Base-by-base conservation (phyloP, 2,113 vertebrate species). In the Trichechus manatus region DNA sequence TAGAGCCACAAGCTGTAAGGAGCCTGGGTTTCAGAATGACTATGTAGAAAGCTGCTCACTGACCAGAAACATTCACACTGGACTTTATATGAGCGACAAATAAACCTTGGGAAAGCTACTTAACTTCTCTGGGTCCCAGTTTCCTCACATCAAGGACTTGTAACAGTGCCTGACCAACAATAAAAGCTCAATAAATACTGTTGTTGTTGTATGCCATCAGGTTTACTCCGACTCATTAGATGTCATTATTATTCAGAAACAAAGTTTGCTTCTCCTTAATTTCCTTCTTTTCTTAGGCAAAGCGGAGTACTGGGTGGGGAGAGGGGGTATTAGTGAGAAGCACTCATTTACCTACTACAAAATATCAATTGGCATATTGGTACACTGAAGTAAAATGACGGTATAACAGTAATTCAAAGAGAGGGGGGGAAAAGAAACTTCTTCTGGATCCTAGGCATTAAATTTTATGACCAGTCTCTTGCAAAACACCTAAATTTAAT, bases 401-500 rank as follows among this genome's bases (percentile, higher is more conserved):
- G 31, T 77, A 29, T 92, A 70, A 90, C 3, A 68, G 23, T 3
- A 42, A 89, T 74, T 94, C 36, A 47, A 42, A 87, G 31, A 70
- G 56, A 75, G 81, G 89, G n/a, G n/a, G 19, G 14, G n/a, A 78
- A 23, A 15, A 82, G 74, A 23, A 47, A 14, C 59, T 91, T 70
- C 56, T 90, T 82, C 59, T 68, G 33, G 70, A 94, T 75, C 29
- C 25, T 56, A 92, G 93, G 31, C 50, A 95, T 81, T 81, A 64
- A 10, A 42, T 94, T 86, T 85, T 80, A 90, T 63, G 66, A 96
- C 36, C n/a, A 33, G 14, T n/a, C 36, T 92, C 70, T 64, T 93
- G n/a, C 64, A 11, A 89, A 94, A 84, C 2, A 77, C 15, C 39
- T 33, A 92, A 79, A 68, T 75, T 56, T 85, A 93, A 59, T 61